Evolutionary conservation across 2,113 vertebrate genomes (phyloP).

Genomic region (Phylloscopus whistleri): DNA sequence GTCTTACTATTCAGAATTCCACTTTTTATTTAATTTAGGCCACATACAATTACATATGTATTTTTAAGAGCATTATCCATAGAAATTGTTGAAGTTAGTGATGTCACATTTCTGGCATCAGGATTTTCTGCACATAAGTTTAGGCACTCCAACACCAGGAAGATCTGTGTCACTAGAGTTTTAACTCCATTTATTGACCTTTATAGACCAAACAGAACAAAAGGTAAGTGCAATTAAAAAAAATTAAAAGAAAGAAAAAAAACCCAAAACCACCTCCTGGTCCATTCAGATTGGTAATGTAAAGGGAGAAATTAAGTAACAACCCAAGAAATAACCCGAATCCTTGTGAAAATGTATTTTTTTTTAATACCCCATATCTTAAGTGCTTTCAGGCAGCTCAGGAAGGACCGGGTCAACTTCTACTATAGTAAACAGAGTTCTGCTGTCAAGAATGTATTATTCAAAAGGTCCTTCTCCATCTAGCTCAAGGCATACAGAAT

Average conservation of each 20-base stretch:
- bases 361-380: neutral
- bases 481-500: neutral
- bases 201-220: neutral
- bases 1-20: neutral
- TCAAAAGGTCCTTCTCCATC: neutral
- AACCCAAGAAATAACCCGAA: neutral
- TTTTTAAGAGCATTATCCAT: neutral
- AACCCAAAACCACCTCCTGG: accelerated
- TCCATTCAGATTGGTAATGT: neutral
- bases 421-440: neutral
- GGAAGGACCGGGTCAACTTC: neutral
- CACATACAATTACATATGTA: neutral
- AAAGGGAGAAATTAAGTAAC: neutral
- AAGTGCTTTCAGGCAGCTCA: neutral
- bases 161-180: neutral
- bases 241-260: neutral
- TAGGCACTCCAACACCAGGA: neutral
- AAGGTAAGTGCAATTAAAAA: neutral
- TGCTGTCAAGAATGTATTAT: neutral
- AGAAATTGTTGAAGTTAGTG: neutral
- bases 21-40: neutral
- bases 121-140: neutral
- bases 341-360: neutral
- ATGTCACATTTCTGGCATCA: neutral
- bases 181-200: neutral